phyloP scores from a whole-genome alignment of 2,888 invertebrate species.

The Phanerotoma sp. region DNA sequence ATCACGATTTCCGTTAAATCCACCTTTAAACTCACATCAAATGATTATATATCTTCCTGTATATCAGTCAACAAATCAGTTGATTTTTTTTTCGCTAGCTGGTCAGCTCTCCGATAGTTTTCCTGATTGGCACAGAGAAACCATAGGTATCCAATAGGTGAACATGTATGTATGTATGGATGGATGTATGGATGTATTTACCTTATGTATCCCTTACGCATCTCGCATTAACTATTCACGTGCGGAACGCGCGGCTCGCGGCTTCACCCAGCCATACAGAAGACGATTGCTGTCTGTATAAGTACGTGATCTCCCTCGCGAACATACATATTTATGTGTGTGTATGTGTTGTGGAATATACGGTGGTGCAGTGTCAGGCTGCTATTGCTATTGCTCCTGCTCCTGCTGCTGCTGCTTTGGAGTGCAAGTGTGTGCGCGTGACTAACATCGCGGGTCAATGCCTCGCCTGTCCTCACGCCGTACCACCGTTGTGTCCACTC shows the following conservation, averaged over 20 bases:
- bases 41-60: too few relatives aligned
- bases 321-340: not conserved
- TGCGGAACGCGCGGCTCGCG: slow-evolving; percentile 32
- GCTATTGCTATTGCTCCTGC: too few relatives aligned
- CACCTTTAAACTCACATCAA: too few relatives aligned
- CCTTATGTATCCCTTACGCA: slow-evolving; percentile 14
- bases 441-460: slow-evolving; percentile 50
- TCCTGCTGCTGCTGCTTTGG: too few relatives aligned
- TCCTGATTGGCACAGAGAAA: not conserved
- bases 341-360: not conserved
- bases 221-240: slow-evolving; percentile 35
- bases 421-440: slow-evolving; percentile 40
- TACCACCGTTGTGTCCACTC: slow-evolving; percentile 26
- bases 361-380: slow-evolving; percentile 6
- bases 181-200: too few relatives aligned
- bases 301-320: not conserved
- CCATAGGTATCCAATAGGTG: not conserved
- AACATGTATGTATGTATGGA: not conserved
- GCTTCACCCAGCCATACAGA: slow-evolving; percentile 6
- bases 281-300: not conserved
- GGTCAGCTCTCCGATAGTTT: not conserved
- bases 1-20: too few relatives aligned
- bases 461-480: slow-evolving; percentile 44
- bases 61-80: too few relatives aligned
- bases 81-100: not conserved